Evolutionary conservation across 2,797 vertebrate genomes (phyloP), one percentile per base, ranked within the genome.

Genomic region (Gallinago solitaria): DNA sequence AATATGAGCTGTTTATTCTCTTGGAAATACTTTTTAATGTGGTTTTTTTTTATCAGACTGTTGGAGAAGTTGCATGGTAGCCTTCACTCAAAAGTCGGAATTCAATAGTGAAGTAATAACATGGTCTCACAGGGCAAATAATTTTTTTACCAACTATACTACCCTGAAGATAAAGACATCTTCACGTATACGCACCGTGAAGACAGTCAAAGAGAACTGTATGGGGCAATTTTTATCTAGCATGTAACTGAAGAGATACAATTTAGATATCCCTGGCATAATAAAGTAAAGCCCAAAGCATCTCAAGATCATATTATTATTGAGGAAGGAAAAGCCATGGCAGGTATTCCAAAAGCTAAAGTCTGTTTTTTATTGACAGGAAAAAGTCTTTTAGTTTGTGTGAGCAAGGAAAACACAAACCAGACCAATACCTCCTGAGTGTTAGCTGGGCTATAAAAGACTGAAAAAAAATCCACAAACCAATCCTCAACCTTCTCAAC

Each of bases 221-320:
- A n/a, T 43, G 30, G 51, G 54, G 67, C 54, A 60, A 37, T 69
- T 94, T 93, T 93, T 91, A 95, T 95, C 79, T 86, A 11, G 51
- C 24, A 1, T 91, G 93, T 94, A 83, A 90, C 82, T 45, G 70
- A 84, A 56, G 77, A 95, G 76, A 93, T 96, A 80, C 67, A 82
- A 88, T 96, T 96, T 76, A 95, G 94, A 93, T 95, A 88, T 86
- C 77, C 59, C 47, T 82, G 73, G 50, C 69, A 79, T 86, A 93
- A 88, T 82, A 95, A 94, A 93, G 48, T 59, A 88, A 94, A 88
- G 50, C 77, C 87, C 37, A 84, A 65, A 94, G 93, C 73, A 74
- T 83, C 82, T 83, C 50, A 35, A 81, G 82, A 93, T 90, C 19
- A 1, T 64, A 4, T 35, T 93, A 50, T 70, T 76, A 18, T 9